Conservation (phyloP, 2,888 invertebrate genomes). For the Nymphalis c-album region DNA sequence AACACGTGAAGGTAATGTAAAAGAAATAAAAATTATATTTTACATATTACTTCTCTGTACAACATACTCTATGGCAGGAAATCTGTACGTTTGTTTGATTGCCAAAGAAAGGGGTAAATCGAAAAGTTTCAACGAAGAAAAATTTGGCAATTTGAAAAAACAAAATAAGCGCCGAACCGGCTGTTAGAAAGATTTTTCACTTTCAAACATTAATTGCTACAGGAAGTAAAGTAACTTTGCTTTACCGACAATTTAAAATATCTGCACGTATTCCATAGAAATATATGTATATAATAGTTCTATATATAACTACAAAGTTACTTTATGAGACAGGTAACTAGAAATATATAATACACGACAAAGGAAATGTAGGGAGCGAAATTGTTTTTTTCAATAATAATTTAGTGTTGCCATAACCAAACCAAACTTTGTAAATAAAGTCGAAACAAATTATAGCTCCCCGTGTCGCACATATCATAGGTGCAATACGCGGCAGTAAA, state of each 20-base stretch:
- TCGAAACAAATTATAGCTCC: conserved; percentile 67
- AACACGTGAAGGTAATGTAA: too few species aligned
- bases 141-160: conserved; percentile 76
- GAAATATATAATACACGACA: not conserved
- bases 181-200: conserved; percentile 76
- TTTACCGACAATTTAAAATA: conserved; percentile 76
- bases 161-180: conserved; percentile 66
- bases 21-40: not conserved
- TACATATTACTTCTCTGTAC: conserved; percentile 27
- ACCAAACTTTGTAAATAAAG: conserved; percentile 77
- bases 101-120: conserved; percentile 76
- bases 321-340: too few species aligned
- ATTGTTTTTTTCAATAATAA: conserved; percentile 64
- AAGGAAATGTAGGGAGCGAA: conserved; percentile 48
- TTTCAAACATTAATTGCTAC: conserved; percentile 77
- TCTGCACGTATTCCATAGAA: conserved; percentile 9
- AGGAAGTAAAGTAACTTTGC: conserved; percentile 77
- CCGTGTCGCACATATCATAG: conserved; percentile 75
- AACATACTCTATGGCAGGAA: conserved; percentile 46
- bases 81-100: conserved; percentile 67
- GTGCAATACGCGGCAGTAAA: conserved; percentile 76
- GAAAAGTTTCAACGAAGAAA: conserved; percentile 75
- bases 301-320: not conserved
- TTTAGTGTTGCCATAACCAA: conserved; percentile 60
- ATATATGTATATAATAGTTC: too few species aligned